Conservation (phyloP, 92 coral and sea anemone genomes). For the Epizoanthus scotinus region DNA sequence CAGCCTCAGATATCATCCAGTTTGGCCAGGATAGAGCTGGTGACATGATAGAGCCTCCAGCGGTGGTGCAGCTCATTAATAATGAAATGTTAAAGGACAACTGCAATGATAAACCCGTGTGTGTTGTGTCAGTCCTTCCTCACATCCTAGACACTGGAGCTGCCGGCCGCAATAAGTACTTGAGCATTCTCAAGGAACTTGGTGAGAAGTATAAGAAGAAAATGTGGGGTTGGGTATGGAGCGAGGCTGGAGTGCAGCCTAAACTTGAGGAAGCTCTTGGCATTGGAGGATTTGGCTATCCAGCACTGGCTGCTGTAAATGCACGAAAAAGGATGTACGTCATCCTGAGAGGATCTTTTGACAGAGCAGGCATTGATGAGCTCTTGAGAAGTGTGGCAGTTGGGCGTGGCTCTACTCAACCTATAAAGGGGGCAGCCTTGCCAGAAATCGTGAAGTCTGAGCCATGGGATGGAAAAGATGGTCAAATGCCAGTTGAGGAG, state of each 20-base stretch:
- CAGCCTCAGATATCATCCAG: slow-evolving; percentile 90
- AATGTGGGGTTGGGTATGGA: slow-evolving; percentile 97
- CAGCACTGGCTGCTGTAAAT: slow-evolving; percentile 92
- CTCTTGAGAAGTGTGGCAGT: slow-evolving; percentile 89
- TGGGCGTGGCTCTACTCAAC: slow-evolving; percentile 94
- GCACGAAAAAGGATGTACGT: slow-evolving; percentile 85
- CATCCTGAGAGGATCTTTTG: slow-evolving; percentile 85
- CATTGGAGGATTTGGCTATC: slow-evolving; percentile 97
- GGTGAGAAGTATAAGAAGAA: slow-evolving; percentile 95
- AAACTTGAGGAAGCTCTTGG: slow-evolving; percentile 92
- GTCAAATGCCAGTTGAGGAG: slow-evolving; percentile 89
- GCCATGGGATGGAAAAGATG: slow-evolving; percentile 98
- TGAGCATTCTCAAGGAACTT: slow-evolving; percentile 76
- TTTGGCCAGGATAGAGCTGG: slow-evolving; percentile 83
- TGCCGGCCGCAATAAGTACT: slow-evolving; percentile 79
- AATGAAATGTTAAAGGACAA: slow-evolving; percentile 60
- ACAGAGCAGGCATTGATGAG: slow-evolving; percentile 89
- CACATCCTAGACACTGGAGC: slow-evolving; percentile 96
- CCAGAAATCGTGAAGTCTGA: slow-evolving; percentile 68
- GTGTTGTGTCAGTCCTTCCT: slow-evolving; percentile 87
- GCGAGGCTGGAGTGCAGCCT: slow-evolving; percentile 90
- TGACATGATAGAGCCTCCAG: slow-evolving; percentile 88
- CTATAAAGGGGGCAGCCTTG: slow-evolving; percentile 74
- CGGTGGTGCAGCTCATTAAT: slow-evolving; percentile 63
- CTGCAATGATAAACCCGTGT: slow-evolving; percentile 87